Conservation (phyloP, 2,113 vertebrate species). For the Dissostichus mawsoni region DNA sequence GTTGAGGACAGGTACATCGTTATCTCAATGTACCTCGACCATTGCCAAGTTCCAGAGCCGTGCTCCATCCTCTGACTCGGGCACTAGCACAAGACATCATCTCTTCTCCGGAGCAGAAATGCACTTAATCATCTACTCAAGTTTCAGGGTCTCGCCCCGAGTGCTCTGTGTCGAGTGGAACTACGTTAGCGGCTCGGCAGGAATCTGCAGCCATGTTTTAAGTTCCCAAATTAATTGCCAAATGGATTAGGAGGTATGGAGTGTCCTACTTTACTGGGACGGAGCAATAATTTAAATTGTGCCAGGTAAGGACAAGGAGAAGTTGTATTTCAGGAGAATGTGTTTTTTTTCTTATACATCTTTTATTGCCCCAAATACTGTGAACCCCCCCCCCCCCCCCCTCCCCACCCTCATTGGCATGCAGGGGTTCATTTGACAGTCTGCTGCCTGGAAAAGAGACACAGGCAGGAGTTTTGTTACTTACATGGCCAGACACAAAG, state of each 20-base stretch:
- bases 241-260: slow-evolving; percentile 80
- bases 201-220: slow-evolving; percentile 74
- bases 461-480: slow-evolving; percentile 46
- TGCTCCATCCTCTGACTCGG: slow-evolving; percentile 71
- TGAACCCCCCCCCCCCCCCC: slow-evolving; percentile 20
- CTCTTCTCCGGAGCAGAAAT: slow-evolving; percentile 81
- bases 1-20: slow-evolving; percentile 87
- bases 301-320: slow-evolving; percentile 80
- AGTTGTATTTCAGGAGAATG: slow-evolving; percentile 69
- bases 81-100: slow-evolving; percentile 75
- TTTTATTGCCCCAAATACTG: slow-evolving; percentile 77
- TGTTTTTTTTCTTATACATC: slow-evolving; percentile 56
- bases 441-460: slow-evolving; percentile 57
- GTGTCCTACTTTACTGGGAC: slow-evolving; percentile 73
- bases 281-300: slow-evolving; percentile 82
- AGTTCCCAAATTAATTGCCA: slow-evolving; percentile 81
- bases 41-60: slow-evolving; percentile 75
- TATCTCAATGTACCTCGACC: slow-evolving; percentile 82
- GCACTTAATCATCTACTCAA: slow-evolving; percentile 84
- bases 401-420: slow-evolving; percentile 65
- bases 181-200: slow-evolving; percentile 67
- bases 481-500: slow-evolving; percentile 35
- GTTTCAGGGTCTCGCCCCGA: slow-evolving; percentile 78
- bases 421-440: slow-evolving; percentile 74
- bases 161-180: slow-evolving; percentile 76